phyloP scores from a whole-genome alignment of 2,113 vertebrate species.

The Nannobrachium achirus region DNA sequence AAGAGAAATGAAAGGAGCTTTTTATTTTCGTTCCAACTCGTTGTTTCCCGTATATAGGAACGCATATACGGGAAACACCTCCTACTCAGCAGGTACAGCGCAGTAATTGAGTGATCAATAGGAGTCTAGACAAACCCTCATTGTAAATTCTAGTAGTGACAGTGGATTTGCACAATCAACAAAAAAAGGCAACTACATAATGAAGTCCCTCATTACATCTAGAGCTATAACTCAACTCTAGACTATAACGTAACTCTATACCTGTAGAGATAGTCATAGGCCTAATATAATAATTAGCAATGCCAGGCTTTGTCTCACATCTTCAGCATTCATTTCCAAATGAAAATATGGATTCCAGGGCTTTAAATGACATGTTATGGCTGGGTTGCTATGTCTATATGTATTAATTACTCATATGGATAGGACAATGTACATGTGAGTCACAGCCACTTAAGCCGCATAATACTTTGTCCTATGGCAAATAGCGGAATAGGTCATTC shows the following conservation, averaged over 20 bases:
- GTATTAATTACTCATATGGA: too few species aligned
- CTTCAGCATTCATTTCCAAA: neutral
- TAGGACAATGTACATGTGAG: too few species aligned
- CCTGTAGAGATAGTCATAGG: too few species aligned
- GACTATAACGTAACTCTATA: too few species aligned
- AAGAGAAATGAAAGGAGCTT: neutral
- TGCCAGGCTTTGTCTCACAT: neutral
- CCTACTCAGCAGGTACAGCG: slow-evolving; percentile 69
- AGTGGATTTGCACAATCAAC: slow-evolving; percentile 65
- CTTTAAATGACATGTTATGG: neutral
- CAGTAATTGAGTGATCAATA: slow-evolving; percentile 77
- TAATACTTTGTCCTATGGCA: too few species aligned
- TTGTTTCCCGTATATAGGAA: slow-evolving; percentile 47
- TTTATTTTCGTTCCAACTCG: neutral
- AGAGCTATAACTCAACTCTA: slow-evolving; percentile 7
- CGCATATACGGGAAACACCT: slow-evolving; percentile 33
- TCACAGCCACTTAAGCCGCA: too few species aligned
- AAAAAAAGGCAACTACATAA: slow-evolving; percentile 63
- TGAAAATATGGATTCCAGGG: neutral
- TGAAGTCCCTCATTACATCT: slow-evolving; percentile 63
- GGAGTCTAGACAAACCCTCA: slow-evolving; percentile 63
- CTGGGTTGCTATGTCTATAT: too few species aligned
- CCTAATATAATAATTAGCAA: too few species aligned
- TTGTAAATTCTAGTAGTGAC: slow-evolving; percentile 65
- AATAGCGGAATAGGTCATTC: too few species aligned